phyloP scores from a whole-genome alignment of 2,113 vertebrate genomes.

The Pachypanchax playfairii region DNA sequence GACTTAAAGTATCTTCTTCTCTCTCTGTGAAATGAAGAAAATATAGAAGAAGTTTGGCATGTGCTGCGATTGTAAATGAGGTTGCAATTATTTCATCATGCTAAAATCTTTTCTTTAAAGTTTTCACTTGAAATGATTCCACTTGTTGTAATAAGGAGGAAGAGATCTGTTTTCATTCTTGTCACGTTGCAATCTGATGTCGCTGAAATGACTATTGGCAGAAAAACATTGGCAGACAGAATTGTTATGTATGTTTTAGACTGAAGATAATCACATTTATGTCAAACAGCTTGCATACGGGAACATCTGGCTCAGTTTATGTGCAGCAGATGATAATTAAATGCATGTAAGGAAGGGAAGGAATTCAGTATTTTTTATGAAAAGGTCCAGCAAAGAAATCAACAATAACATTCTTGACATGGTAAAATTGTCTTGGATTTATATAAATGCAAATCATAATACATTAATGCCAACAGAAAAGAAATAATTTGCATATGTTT shows the following conservation, averaged over 20 bases:
- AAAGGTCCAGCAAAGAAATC: too few species aligned
- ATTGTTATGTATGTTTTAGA: neutral
- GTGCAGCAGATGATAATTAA: slow-evolving; percentile 12
- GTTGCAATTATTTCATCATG: slow-evolving; percentile 61
- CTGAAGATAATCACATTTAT: neutral
- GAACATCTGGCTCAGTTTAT: neutral
- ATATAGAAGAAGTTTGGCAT: slow-evolving; percentile 9
- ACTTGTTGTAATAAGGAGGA: slow-evolving; percentile 54
- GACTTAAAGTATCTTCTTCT: neutral
- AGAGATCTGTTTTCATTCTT: slow-evolving; percentile 17
- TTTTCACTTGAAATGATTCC: slow-evolving; percentile 44
- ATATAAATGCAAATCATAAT: slow-evolving; percentile 2
- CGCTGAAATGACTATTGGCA: neutral
- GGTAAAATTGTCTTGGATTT: slow-evolving; percentile 4
- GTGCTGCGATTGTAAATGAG: slow-evolving; percentile 47
- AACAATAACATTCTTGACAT: neutral
- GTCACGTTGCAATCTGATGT: slow-evolving; percentile 6
- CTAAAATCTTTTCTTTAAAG: slow-evolving; percentile 35
- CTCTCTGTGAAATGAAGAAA: slow-evolving; percentile 18
- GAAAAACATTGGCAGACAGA: neutral
- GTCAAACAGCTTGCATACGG: neutral
- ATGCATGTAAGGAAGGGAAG: neutral
- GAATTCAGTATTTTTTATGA: neutral
- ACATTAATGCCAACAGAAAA: neutral
- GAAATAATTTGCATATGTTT: slow-evolving; percentile 32